Base-by-base conservation (phyloP, 1,140 invertebrate species). In the Drosophila lini region DNA sequence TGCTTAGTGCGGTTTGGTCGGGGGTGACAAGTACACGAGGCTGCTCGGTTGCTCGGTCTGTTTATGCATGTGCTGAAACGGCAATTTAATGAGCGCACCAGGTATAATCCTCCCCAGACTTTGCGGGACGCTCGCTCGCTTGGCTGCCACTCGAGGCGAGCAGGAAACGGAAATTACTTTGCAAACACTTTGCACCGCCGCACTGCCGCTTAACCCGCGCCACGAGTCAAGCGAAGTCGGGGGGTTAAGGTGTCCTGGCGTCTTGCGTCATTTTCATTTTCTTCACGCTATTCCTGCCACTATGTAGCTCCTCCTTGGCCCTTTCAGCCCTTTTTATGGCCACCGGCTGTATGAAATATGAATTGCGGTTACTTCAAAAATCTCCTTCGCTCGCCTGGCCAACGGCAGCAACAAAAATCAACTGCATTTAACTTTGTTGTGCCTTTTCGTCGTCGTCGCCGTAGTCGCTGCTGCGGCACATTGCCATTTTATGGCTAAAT, bases 121-220 rank as follows among this genome's bases (percentile, higher is more conserved):
- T 63, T 65, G 64, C 40, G 57, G 41, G 63, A 67, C 57, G 52
- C 38, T 60, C 56, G 40, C 40, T 48, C 25, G 15, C 15, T 16
- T 52, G 70, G 58, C 80, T 88, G 80, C 80, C 84, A 80, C 74
- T 89, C 74, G 74, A 73, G 74, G 84, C 80, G 70, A 89, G 77
- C 84, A 89, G 84, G 85, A 89, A 89, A 84, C 84, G 84, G 84
- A 89, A 89, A 89, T 89, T 89, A 84, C 84, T 89, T 89, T 84
- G 84, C 84, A 89, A 89, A 89, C 84, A 89, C 80, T 89, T 89
- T 89, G 74, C 77, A 68, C 64, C 84, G 80, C 62, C 76, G 65
- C 71, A 45, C 40, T 38, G 32, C 61, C 32, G 58, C 64, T 68
- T 65, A 68, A 52, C 65, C 65, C 45, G 31, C 36, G 45, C 74